Evolutionary conservation across 2,888 invertebrate genomes (phyloP).

Genomic region (Heliconius ethilla): DNA sequence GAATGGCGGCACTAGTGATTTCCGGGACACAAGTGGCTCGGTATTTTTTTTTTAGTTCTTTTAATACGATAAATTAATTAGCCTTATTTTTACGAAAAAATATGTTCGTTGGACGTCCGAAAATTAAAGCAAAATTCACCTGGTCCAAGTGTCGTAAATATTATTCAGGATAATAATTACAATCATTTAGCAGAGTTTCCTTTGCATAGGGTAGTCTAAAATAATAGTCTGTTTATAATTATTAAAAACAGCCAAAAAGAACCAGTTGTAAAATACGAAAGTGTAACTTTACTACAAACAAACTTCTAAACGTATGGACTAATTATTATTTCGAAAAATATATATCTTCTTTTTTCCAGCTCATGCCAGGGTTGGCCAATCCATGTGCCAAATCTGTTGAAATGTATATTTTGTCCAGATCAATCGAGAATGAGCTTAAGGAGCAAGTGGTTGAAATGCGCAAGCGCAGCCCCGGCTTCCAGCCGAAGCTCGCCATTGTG

Average conservation of each 20-base stretch:
- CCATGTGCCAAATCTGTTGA: background rate
- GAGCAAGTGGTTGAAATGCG: conserved; percentile 84
- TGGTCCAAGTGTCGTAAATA: too few species aligned
- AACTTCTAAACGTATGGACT: background rate
- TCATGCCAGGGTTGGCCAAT: too few species aligned
- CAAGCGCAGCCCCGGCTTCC: conserved; percentile 82
- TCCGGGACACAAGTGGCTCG: conserved; percentile 86
- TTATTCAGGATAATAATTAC: too few species aligned
- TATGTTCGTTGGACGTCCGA: too few species aligned
- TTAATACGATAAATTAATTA: too few species aligned
- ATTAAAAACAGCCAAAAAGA: too few species aligned
- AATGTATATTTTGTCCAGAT: conserved; percentile 35
- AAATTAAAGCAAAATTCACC: too few species aligned
- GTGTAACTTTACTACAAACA: background rate
- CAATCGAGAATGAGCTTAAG: conserved; percentile 86
- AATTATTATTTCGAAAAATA: too few species aligned
- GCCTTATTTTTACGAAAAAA: too few species aligned
- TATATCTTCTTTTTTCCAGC: too few species aligned
- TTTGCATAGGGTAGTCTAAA: too few species aligned
- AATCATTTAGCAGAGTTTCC: too few species aligned
- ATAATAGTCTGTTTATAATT: background rate
- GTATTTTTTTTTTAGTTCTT: conserved; percentile 64
- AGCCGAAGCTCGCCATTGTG: conserved; percentile 93
- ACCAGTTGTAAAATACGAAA: background rate
- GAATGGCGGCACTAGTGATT: conserved; percentile 75